These are phyloP conservation scores for Agapornis canus DNA, from an alignment of 2,797 vertebrate genomes.

Conservation along the genomic window DNA sequence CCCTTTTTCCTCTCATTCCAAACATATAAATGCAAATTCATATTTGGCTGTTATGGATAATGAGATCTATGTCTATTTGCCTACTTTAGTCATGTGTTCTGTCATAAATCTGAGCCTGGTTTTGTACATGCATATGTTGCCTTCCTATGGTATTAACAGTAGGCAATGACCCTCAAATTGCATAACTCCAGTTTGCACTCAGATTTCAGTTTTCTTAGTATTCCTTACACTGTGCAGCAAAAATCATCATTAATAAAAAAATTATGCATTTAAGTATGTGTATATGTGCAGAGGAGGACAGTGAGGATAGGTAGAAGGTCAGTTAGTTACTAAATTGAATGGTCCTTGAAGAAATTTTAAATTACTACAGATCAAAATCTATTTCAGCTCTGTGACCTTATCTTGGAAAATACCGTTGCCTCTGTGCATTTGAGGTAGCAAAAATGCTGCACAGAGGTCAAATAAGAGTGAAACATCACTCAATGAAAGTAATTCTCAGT, in stretches of 20 bases:
- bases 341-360: constrained; percentile 51
- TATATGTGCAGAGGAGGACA: not conserved
- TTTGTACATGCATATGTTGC: constrained; percentile 51
- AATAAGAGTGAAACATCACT: constrained; percentile 46
- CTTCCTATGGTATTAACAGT: constrained; percentile 43
- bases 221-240: not conserved
- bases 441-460: constrained; percentile 36
- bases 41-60: not conserved
- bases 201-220: not conserved
- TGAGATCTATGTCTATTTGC: not conserved
- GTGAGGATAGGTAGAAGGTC: not conserved
- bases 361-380: constrained; percentile 51
- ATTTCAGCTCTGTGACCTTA: constrained; percentile 45
- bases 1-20: not conserved
- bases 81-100: not conserved
- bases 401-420: constrained; percentile 37
- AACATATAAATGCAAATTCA: not conserved
- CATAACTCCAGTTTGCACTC: constrained; percentile 23
- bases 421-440: not conserved
- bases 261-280: not conserved
- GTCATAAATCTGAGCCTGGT: constrained; percentile 7
- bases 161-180: constrained; percentile 45
- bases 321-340: constrained; percentile 6
- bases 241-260: constrained; percentile 33
- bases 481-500: constrained; percentile 8